Conservation (phyloP, 2,888 invertebrate genomes). For the Agrochola lychnidis region DNA sequence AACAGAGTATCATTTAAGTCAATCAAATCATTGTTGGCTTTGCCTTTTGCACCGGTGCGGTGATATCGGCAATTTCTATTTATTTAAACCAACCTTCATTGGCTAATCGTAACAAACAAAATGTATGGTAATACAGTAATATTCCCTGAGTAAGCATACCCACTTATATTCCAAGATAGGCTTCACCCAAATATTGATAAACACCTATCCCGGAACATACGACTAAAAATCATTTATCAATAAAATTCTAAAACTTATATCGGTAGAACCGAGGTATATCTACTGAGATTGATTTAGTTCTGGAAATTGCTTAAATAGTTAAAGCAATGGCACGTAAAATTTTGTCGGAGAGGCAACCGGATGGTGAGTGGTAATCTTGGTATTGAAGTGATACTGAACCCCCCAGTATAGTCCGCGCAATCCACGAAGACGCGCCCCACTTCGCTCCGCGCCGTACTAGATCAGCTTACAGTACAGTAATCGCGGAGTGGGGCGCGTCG, state of each 20-base stretch:
- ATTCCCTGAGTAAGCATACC: neutral
- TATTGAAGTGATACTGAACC: no score
- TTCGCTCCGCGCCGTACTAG: no score
- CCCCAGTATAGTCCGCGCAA: no score
- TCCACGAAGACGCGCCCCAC: no score
- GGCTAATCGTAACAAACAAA: neutral
- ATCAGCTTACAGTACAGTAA: no score
- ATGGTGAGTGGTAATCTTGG: no score
- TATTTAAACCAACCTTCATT: neutral
- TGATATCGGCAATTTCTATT: no score
- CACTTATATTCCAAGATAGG: neutral
- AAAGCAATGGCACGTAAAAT: no score
- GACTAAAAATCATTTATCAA: neutral
- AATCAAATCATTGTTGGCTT: neutral
- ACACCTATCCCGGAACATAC: neutral
- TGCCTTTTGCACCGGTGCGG: neutral
- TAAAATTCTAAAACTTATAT: neutral
- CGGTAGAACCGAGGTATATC: neutral
- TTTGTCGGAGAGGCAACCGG: no score
- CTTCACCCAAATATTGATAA: neutral
- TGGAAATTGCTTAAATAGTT: no score
- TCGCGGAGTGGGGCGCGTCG: no score
- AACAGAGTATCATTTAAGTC: conserved; percentile 1
- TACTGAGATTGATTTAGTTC: neutral
- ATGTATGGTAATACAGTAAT: neutral